Evolutionary conservation across 2,797 vertebrate species (phyloP), one percentile per base, ranked within the genome.

Genomic region (Margarornis squamiger): DNA sequence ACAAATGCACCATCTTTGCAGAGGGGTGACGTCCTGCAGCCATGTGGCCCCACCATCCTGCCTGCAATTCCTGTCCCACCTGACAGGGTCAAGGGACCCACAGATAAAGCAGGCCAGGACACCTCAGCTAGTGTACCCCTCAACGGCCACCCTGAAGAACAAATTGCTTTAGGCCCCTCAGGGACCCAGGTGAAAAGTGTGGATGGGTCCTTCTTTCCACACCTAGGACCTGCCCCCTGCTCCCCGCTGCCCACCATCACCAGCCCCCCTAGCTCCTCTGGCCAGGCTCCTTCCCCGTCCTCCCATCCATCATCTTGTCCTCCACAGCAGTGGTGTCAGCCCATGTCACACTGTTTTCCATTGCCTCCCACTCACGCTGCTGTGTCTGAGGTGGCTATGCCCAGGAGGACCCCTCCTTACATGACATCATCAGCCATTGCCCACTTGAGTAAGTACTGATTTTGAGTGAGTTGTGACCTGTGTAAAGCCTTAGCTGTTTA

Each of bases 381-480:
- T 98, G 97, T 98, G 92, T 98, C 98, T 98, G 99, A 99, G 86
- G 98, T 98, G 98, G 97, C 98, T 97, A 97, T 98, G 81, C 98
- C 98, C 98, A 98, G 98, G 98, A 98, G 98, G 98, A 98, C 97
- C 97, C 98, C 98, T 96, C 96, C 98, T 98, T 98, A 98, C 97
- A 98, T 98, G 98, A 97, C 97, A 95, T 97, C 97, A 97, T 96
- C 98, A 97, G 95, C 98, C 97, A 97, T 97, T 97, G 97, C 98
- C 98, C 98, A 96, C 97, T 98, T 98, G 98, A 98, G 99, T 99
- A 99, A 99, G 99, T 99, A 99, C 98, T 96, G 97, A 97, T 79
- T 94, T 91, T 92, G 77, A 89, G 92, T 88, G 65, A 83, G 84
- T 94, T 87, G 75, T 3, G 5, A 96, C 79, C 79, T 86, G 76